Evolutionary conservation across 2,113 vertebrate species (phyloP).

Genomic region (Colinus virginianus): DNA sequence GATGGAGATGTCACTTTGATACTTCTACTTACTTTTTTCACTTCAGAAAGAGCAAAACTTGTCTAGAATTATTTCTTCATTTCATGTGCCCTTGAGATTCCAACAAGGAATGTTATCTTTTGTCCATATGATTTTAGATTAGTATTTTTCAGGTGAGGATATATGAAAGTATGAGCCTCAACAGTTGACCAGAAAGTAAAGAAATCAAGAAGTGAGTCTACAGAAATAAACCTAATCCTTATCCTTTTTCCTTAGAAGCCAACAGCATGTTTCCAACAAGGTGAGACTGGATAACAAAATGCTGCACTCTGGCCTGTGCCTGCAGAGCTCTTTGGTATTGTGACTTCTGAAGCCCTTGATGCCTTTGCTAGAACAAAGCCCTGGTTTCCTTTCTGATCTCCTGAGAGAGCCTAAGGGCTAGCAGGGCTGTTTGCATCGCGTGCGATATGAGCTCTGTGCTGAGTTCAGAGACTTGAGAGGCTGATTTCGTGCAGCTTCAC

Average conservation of each 20-base stretch:
- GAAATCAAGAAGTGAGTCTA: not conserved
- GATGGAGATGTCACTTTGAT: conserved; percentile 44
- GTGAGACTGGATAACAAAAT: conserved; percentile 40
- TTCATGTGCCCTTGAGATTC: not conserved
- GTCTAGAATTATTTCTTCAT: conserved; percentile 26
- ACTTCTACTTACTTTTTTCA: conserved; percentile 52
- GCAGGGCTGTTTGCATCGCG: not conserved
- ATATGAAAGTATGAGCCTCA: not conserved
- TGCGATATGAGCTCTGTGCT: not conserved
- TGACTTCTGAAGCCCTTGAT: conserved; percentile 15
- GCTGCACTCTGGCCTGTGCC: conserved; percentile 12
- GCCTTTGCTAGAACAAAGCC: conserved; percentile 24
- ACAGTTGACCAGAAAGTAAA: conserved; percentile 9
- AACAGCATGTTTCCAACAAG: not conserved
- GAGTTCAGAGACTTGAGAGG: not conserved
- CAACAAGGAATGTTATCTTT: not conserved
- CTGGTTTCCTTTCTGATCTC: conserved; percentile 12
- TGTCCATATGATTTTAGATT: not conserved
- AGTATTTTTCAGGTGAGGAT: not conserved
- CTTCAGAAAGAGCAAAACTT: conserved; percentile 25
- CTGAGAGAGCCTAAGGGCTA: not conserved
- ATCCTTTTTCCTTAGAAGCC: conserved; percentile 13
- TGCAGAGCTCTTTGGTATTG: conserved; percentile 45
- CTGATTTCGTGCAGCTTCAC: not conserved
- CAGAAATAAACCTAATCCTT: not conserved